phyloP scores from a whole-genome alignment of 2,797 vertebrate species.

The Pelodytes ibericus region DNA sequence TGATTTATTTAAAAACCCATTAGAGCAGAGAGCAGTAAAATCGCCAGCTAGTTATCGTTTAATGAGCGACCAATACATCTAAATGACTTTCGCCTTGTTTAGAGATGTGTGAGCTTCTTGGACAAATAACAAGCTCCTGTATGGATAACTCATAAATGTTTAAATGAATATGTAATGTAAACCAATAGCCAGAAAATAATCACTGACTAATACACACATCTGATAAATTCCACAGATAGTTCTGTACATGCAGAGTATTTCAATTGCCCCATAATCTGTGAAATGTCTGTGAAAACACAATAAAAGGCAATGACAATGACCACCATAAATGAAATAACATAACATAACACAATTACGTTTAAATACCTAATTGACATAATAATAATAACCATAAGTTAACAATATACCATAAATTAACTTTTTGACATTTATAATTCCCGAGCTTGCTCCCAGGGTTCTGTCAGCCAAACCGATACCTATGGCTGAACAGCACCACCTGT shows the following conservation, averaged over 20 bases:
- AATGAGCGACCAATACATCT: conserved; percentile 24
- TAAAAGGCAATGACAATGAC: too few relatives aligned
- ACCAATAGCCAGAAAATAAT: conserved; percentile 11
- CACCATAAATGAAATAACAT: too few relatives aligned
- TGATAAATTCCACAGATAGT: neutral
- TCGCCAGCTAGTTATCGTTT: conserved; percentile 26
- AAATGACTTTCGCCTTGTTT: neutral
- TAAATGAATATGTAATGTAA: neutral
- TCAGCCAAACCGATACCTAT: too few relatives aligned
- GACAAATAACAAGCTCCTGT: too few relatives aligned
- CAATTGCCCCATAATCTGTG: neutral
- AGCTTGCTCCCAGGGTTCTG: too few relatives aligned
- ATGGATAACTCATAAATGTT: neutral
- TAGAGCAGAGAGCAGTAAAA: neutral
- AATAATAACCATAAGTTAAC: too few relatives aligned
- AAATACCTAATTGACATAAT: too few relatives aligned
- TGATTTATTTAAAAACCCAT: conserved; percentile 4
- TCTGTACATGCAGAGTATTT: neutral
- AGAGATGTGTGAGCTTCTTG: neutral
- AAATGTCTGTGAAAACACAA: too few relatives aligned
- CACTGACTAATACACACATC: neutral
- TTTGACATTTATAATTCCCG: too few relatives aligned
- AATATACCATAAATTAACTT: too few relatives aligned
- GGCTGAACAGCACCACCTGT: too few relatives aligned
- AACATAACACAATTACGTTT: too few relatives aligned